Evolutionary conservation across 2,888 invertebrate species (phyloP), one percentile per base, ranked within the genome.

Genomic region (Ectemnius continuus): DNA sequence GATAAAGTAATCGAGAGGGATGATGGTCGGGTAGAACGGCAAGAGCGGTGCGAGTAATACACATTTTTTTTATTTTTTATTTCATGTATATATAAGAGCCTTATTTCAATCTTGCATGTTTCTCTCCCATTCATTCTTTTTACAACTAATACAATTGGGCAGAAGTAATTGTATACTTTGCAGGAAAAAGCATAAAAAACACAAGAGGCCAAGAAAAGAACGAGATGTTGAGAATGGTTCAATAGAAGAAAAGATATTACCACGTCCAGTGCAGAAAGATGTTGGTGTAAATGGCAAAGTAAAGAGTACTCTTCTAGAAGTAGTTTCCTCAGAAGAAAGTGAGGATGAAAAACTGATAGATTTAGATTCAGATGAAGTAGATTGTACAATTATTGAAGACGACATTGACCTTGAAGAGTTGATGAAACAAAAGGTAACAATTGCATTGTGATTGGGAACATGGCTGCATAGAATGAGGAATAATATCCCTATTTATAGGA

Each of bases 321-420:
- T 91, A 45, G 84, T 85, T 2, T 88, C 89, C 11, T 88, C 90
- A 0, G 91, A 90, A 61, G 90, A 91, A 65, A 91, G 90, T 47
- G 91, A 91, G 46, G 90, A 88, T 66, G 90, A 90, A 70, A 90
- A 90, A 71, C 78, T 91, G 56, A 87, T 91, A n/a, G 91, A 91
- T 76, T 84, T 91, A 59, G 91, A 91, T 82, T 91, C 91, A 0
- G 91, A 91, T 45, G 95, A 95, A 81, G 93, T 93, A 45, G 92
- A 94, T 78, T 93, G 96, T 70, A 93, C 93, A 8, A 93, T 95
- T 70, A 95, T 96, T 70, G 97, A 97, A 88, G 97, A 97, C 80
- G 96, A 96, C 78, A 94, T 97, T 83, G 97, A 97, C 88, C 91
- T 97, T 36, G 97, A 97, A 87, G 97, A 97, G 81, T 91, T 97